Percentiles rank a stretch among this genome's conserved stretches.
Evolutionary conservation across 1,140 invertebrate genomes (phyloP).

Genomic region (Drosophila arizonae): DNA sequence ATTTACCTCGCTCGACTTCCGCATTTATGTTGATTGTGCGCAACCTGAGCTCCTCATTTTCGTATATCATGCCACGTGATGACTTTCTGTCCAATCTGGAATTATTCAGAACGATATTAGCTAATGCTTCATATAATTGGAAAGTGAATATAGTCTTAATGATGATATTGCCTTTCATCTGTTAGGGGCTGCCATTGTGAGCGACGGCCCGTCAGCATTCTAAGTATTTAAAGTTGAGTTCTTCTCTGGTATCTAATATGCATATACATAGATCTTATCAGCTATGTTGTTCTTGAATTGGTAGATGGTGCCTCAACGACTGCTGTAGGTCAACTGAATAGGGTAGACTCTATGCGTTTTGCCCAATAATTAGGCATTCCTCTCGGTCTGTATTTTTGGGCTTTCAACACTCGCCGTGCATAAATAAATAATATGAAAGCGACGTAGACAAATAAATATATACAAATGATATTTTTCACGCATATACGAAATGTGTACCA

Average conservation of each 20-base stretch:
- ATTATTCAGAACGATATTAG: constrained; percentile 33
- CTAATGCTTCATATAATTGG: background rate
- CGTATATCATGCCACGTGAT: constrained; percentile 93
- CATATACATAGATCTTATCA: constrained; percentile 5
- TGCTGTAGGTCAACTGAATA: constrained; percentile 80
- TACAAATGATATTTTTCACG: constrained; percentile 46
- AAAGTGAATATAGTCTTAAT: background rate
- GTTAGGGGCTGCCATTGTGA: constrained; percentile 69
- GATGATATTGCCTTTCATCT: constrained; percentile 52
- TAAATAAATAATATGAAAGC: constrained; percentile 78
- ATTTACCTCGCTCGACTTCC: constrained; percentile 93
- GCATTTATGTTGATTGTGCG: constrained; percentile 95
- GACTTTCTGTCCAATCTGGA: constrained; percentile 91
- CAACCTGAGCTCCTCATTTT: constrained; percentile 95
- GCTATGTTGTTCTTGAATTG: constrained; percentile 2
- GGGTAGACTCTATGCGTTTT: constrained; percentile 52
- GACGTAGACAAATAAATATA: constrained; percentile 75
- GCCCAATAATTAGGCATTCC: constrained; percentile 58
- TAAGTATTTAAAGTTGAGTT: constrained; percentile 4
- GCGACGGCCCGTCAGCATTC: constrained; percentile 64
- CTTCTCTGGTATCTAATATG: background rate
- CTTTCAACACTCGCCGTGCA: constrained; percentile 72
- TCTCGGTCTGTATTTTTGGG: constrained; percentile 32
- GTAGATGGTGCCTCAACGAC: constrained; percentile 62
- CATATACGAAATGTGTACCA: constrained; percentile 32